Base-by-base conservation (phyloP, 1,140 invertebrate species). In the Pemphigus obesinymphae region DNA sequence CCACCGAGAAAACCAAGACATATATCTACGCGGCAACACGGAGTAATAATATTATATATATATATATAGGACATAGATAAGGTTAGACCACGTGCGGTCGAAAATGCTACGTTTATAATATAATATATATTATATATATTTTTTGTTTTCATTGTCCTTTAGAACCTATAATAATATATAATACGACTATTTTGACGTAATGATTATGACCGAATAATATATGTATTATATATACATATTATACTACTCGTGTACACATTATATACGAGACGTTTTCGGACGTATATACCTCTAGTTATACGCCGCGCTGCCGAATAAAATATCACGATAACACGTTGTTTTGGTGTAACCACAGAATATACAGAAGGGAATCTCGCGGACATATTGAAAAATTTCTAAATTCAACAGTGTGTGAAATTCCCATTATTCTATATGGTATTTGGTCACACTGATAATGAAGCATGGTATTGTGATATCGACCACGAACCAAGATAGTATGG, bases 1-100 rank as follows among this genome's bases (percentile, higher is more conserved):
- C 72, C 72, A 75, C 29, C 72, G 48, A 75, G 48, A 75, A 75
- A 75, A 75, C 72, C 50, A 50, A 75, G 72, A 75, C 72, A 50
- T 34, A 75, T 55, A 45, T n/a, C n/a, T 45, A 40, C 37, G 72
- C 72, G 31, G 72, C 31, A 53, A 70, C 23, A 29, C 23, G 23
- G 23, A 45, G 43, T 45, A 11, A 6, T 40, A n/a, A 68, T 1
- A 20, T 2, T 11, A n/a, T 37, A 34, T 63, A 34, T 20, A 23
- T 66, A 37, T 40, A 68, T 6, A 43, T 15, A 31, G 4, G 4
- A 55, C 17, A 31, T 61, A 15, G 0, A 17, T 20, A 37, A n/a
- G n/a, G 17, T 1, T 66, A 29, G 4, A 7, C 29, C 37, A 70
- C 20, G 63, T 23, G n/a, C 23, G 31, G 34, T n/a, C 31, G 13